Evolutionary conservation across 1,140 invertebrate species (phyloP), one percentile per base, ranked within the genome.

Genomic region (Cotesia typhae): DNA sequence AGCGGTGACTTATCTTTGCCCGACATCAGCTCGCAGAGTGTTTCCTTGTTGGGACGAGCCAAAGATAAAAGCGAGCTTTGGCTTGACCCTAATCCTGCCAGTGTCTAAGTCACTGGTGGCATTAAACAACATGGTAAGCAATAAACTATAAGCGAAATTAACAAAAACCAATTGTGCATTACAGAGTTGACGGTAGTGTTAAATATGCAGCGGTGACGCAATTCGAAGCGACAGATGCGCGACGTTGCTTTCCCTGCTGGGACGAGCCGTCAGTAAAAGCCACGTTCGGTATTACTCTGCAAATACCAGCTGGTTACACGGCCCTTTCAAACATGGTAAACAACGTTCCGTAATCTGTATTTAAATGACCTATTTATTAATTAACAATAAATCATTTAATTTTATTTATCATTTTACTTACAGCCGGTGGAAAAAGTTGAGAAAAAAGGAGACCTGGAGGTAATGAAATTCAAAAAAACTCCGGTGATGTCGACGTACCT

Each of bases 401-500:
- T 64, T 64, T 41, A 59, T 52, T 52, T 3, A 52, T 52, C 51
- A 52, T 3, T 52, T 7, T 3, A 52, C 36, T 80, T 80, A 10
- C 75, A 86, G 90, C 95, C 94, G 2, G 91, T 94, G 0, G 90
- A 90, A 71, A 87, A 88, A 51, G 90, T 91, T 72, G 82, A 88
- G 12, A 72, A 83, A 0, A 75, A 86, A 60, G 84, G 87, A 2
- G 85, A 91, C 75, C 81, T 87, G 1, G 79, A 90, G n/a, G 89
- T 90, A 76, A 87, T 97, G 10, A 89, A 89, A 61, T 99, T 97
- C 84, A 92, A 94, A 75, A 92, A 89, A 70, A 96, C 96, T 2
- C 96, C 97, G 0, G 91, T 96, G 71, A 99, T 99, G 98, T 97
- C 96, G 1, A 98, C 97, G 0, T 99, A 99, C 82, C 87, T 99